Evolutionary conservation across 2,888 invertebrate genomes (phyloP), one percentile per base, ranked within the genome.

Genomic region (Nomada fabriciana): DNA sequence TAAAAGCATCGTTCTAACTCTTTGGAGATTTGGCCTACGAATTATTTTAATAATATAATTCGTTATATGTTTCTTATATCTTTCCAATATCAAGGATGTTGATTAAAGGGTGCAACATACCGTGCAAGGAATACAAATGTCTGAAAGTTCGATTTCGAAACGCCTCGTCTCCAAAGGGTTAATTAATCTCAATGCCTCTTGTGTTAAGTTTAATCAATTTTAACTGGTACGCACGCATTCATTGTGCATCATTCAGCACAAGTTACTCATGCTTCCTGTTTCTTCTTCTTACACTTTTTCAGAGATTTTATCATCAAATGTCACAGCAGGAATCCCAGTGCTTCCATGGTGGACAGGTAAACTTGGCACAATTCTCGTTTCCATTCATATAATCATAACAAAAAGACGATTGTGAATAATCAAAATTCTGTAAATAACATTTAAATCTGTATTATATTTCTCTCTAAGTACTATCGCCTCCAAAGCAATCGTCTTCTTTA

Each of bases 281-380:
- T 82, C 68, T 82, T 69, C 60, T 84, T 86, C 63, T 81, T 76
- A 53, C 76, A 67, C 61, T 89, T 86, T 93, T 93, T 71, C 92
- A 93, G 94, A 91, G 94, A 94, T 91, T 94, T 94, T 89, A 93
- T 94, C 91, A 93, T 94, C 91, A 94, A 94, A 90, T 94, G 94
- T 90, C 94, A 94, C 92, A 94, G 94, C 91, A 92, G 94, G 85
- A 94, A 94, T 92, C 94, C 94, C 85, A 94, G 94, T 89, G 93
- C 94, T 91, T 94, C 94, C 90, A 93, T 94, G 91, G 93, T 94
- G 76, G 94, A 94, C 91, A 94, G 94, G 94, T 94, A 91, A 91
- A 83, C 29, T 60, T 13, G 52, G 36, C 59, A 73, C 71, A 59
- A 76, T 72, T 76, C 52, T 61, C 63, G 29, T 80, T 68, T 25